These are phyloP conservation scores for Merluccius polli DNA, from an alignment of 2,797 vertebrate species.

Conservation along the genomic window DNA sequence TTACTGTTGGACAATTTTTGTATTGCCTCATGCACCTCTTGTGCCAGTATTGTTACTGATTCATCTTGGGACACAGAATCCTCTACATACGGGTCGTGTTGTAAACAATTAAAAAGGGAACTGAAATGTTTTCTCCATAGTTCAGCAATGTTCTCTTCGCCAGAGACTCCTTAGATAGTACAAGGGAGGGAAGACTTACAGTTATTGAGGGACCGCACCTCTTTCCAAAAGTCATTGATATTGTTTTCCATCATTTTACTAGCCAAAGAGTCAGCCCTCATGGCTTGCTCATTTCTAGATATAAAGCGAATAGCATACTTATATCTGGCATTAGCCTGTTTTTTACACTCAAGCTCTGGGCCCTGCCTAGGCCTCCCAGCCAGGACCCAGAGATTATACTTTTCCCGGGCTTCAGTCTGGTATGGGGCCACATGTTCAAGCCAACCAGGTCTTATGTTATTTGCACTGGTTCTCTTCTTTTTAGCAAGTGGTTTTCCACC, in stretches of 20 bases:
- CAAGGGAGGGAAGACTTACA: neutral
- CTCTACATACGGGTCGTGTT: no score
- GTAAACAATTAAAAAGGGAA: no score
- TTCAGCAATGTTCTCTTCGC: no score
- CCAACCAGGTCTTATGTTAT: neutral
- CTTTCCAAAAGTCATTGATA: constrained; percentile 3
- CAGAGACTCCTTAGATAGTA: neutral
- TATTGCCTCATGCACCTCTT: no score
- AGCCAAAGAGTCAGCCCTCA: no score
- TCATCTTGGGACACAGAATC: no score
- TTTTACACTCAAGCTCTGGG: constrained; percentile 2
- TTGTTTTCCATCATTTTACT: no score
- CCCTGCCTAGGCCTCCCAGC: neutral
- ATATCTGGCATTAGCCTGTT: constrained; percentile 7
- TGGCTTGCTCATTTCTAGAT: no score
- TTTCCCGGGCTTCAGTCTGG: neutral
- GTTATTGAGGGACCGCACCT: neutral
- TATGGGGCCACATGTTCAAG: neutral
- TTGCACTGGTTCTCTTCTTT: neutral
- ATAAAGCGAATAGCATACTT: no score
- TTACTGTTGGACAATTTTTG: no score
- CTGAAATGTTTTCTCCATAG: no score
- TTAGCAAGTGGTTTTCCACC: neutral
- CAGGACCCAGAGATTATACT: neutral
- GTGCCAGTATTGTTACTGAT: no score